Evolutionary conservation across 1,140 invertebrate species (phyloP), one percentile per base, ranked within the genome.

Genomic region (Macrobrachium nipponense): DNA sequence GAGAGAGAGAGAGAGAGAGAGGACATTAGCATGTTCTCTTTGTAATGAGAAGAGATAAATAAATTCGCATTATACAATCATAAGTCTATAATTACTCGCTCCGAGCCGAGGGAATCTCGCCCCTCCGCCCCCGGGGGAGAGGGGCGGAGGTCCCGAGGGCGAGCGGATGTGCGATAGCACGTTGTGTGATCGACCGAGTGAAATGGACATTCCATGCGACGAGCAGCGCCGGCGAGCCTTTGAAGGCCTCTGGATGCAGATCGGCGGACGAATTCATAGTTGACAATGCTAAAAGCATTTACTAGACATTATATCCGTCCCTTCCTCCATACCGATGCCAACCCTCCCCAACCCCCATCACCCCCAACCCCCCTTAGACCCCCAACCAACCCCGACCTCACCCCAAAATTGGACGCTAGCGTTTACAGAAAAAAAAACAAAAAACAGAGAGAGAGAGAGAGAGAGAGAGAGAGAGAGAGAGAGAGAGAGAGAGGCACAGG

Each of bases 241-340:
- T 86, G 83, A 86, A 80, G 83, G 79, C 12, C 77, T 59, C 18
- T 59, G 66, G 77, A 86, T 86, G 83, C 83, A 86, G 80, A 86
- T 86, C 83, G 80, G 73, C 80, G 83, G 83, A 75, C 83, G 83
- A 76, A 86, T 86, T 86, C 83, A 86, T 86, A 86, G 83, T 86
- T 86, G 83, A 86, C 77, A 86, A 86, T 80, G 83, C 80, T 86
- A 76, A 79, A 82, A 86, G 80, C 81, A 83, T 83, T 83, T 83
- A 83, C 81, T 83, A 70, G 72, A 70, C 72, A 83, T 76, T 83
- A 83, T 51, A 72, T 20, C 17, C 43, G 7, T 4, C 18, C 81
- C 36, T 11, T 43, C 44, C n/a, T n/a, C n/a, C n/a, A n/a, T n/a
- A n/a, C n/a, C n/a, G n/a, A n/a, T n/a, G n/a, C n/a, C n/a, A n/a